Conservation (phyloP, 2,888 invertebrate genomes). For the Atethmia centrago region DNA sequence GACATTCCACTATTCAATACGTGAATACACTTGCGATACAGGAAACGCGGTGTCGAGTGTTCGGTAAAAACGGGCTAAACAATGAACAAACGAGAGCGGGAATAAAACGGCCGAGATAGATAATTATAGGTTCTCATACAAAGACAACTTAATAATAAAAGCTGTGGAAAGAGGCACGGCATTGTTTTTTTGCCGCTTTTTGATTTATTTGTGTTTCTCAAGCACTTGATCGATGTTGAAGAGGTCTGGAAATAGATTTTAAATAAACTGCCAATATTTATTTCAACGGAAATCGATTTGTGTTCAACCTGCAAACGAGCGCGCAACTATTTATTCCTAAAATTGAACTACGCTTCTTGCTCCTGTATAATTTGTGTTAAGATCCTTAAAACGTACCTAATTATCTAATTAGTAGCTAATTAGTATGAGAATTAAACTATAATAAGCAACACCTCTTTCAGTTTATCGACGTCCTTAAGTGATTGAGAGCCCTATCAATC, state of each 20-base stretch:
- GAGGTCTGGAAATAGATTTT: constrained; percentile 3
- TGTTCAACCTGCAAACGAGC: neutral
- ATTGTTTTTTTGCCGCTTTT: constrained; percentile 47
- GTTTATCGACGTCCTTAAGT: neutral
- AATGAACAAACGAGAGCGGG: constrained; percentile 60
- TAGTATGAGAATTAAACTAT: neutral
- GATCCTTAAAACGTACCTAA: neutral
- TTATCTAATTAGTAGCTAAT: neutral
- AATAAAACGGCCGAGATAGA: constrained; percentile 66
- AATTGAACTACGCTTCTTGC: neutral
- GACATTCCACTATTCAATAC: constrained; percentile 72
- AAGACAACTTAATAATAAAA: constrained; percentile 56
- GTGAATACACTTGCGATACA: constrained; percentile 86
- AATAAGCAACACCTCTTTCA: neutral
- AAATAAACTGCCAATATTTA: constrained; percentile 1
- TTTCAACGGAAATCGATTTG: neutral
- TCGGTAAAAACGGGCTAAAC: constrained; percentile 61
- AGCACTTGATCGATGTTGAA: constrained; percentile 31
- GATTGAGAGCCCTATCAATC: neutral
- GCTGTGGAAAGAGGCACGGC: constrained; percentile 1
- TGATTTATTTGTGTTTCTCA: constrained; percentile 31
- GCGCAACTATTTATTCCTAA: neutral
- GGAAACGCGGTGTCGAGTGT: constrained; percentile 89
- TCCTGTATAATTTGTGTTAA: neutral
- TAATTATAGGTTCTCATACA: constrained; percentile 68